Evolutionary conservation across 2,888 invertebrate species (phyloP), one percentile per base, ranked within the genome.

Genomic region (Amiota communis): DNA sequence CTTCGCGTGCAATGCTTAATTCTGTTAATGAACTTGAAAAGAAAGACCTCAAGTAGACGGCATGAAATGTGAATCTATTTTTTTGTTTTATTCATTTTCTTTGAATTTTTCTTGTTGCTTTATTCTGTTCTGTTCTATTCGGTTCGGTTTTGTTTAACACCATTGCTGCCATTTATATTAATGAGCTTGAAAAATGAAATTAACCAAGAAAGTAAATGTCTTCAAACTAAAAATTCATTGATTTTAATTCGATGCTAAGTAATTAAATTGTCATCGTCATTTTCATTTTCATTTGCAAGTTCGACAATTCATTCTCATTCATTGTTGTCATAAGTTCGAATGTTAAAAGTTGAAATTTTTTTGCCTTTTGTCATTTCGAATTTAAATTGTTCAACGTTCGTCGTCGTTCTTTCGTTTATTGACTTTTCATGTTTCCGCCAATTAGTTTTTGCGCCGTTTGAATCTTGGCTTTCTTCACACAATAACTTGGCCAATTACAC

Each of bases 401-500:
- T 59, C 20, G 15, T 20, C n/a, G n/a, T n/a, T n/a, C n/a, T n/a
- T n/a, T 20, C 59, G 76, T 75, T 76, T 83, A 84, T 83, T 84
- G 83, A 83, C 83, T 84, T 81, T 82, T 78, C 79, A 81, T 81
- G 79, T 81, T 78, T 78, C 77, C 77, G 76, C 85, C 85, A 83
- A 83, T 83, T 83, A 83, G 51, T 68, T 68, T 68, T 68, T 17
- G 48, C 23, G 36, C 36, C 48, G 17, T 49, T 65, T 48, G 15
- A 47, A 36, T 17, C 48, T 47, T 10, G 13, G 65, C 20, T 49
- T n/a, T 51, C 53, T 79, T 81, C 75, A 61, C 71, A 72, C 67
- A 75, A 47, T 46, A 36, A 61, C 9, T 48, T 67, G 67, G 67
- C n/a, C n/a, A 67, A 36, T 51, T 56, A 56, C 48, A 36, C 68